Conservation (phyloP, 2,113 vertebrate species). For the Numida meleagris region DNA sequence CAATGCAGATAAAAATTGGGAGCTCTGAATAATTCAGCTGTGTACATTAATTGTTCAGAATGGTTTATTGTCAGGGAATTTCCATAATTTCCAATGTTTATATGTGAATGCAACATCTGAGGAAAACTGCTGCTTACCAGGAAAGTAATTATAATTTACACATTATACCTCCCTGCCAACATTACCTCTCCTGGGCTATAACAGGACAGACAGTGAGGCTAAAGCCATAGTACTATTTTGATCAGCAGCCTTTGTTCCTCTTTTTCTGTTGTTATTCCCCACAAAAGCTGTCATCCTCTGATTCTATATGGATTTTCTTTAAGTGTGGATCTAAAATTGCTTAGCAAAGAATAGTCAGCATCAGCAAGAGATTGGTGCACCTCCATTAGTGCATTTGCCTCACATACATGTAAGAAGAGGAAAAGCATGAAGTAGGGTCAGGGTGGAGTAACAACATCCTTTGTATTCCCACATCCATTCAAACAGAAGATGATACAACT, state of each 20-base stretch:
- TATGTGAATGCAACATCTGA: background rate
- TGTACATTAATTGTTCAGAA: accelerated
- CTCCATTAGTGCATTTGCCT: background rate
- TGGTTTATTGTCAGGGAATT: background rate
- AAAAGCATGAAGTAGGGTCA: background rate
- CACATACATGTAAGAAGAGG: accelerated
- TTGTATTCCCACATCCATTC: background rate
- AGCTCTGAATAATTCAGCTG: background rate
- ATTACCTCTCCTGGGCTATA: background rate
- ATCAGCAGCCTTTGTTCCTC: background rate
- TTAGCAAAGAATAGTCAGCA: background rate
- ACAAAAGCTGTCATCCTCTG: accelerated
- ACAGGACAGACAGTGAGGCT: background rate
- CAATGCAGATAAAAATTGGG: accelerated
- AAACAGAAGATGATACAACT: background rate
- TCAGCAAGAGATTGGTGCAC: accelerated
- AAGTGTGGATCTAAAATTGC: background rate
- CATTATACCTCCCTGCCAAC: background rate
- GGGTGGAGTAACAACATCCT: background rate
- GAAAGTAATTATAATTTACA: background rate
- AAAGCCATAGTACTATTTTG: background rate
- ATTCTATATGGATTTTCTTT: background rate
- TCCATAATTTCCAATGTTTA: background rate
- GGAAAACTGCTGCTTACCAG: background rate
- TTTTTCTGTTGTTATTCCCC: background rate